Base-by-base conservation (phyloP, 2,888 invertebrate genomes). In the Cosmopolites sordidus region DNA sequence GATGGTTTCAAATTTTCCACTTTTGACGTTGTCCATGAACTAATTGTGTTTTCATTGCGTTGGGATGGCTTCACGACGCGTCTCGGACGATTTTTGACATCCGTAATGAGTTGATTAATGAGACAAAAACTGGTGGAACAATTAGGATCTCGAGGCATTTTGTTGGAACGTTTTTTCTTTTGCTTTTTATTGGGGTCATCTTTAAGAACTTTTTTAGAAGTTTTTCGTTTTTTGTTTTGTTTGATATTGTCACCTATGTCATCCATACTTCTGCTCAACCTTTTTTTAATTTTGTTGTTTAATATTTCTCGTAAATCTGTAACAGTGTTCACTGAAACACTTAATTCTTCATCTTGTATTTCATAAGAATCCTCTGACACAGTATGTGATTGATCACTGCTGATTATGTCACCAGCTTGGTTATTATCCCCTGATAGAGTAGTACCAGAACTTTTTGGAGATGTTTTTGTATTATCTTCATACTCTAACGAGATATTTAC, bases 381-480 rank as follows among this genome's bases (percentile, higher is more conserved):
- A 12, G 33, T 33, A 12, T 33, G 5, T 33, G 8, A 27, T n/a
- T n/a, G n/a, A n/a, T n/a, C n/a, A n/a, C n/a, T n/a, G n/a, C n/a
- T n/a, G n/a, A n/a, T n/a, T n/a, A n/a, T n/a, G n/a, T n/a, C n/a
- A n/a, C n/a, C n/a, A n/a, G n/a, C n/a, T 30, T 69, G 67, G 56
- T 73, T 73, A 48, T 71, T 72, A 16, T 62, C 70, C 60, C 71
- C 70, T 27, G 69, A 69, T 11, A 71, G 70, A 2, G 70, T 12
- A 38, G 16, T 29, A 22, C 47, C 27, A 29, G 30, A 27, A 18
- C 43, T 48, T n/a, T 51, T 45, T 42, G 33, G 27, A 8, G 9
- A 1, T 30, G 15, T 29, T 45, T 51, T 38, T 38, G 6, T 22
- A 14, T 22, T 37, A 39, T 46, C 48, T 40, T 55, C 51, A 55